These are phyloP conservation scores for Drosophila atroscutellata DNA, from an alignment of 2,888 invertebrate genomes.

Conservation along the genomic window DNA sequence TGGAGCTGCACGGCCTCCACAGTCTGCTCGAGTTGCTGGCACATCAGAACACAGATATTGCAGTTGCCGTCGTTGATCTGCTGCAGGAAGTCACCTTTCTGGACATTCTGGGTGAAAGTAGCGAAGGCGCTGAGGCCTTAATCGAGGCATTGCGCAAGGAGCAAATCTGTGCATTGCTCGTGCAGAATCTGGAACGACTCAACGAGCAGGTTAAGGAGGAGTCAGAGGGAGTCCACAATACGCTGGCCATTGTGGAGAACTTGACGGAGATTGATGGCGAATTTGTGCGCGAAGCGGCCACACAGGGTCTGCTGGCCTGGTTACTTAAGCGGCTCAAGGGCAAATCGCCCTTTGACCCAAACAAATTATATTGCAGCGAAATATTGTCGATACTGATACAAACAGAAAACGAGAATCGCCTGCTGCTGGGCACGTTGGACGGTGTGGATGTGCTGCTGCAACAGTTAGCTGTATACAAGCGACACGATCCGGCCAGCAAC, in stretches of 20 bases:
- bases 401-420: slow-evolving; percentile 92
- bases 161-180: slow-evolving; percentile 94
- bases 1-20: slow-evolving; percentile 94
- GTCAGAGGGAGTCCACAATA: slow-evolving; percentile 97
- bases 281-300: slow-evolving; percentile 92
- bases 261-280: slow-evolving; percentile 95
- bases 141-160: slow-evolving; percentile 95
- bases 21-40: slow-evolving; percentile 96
- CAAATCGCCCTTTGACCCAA: slow-evolving; percentile 96
- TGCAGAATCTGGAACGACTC: slow-evolving; percentile 96
- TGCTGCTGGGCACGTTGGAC: slow-evolving; percentile 94
- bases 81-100: slow-evolving; percentile 97
- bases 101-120: slow-evolving; percentile 95
- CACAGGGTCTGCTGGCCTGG: slow-evolving; percentile 97
- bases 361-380: slow-evolving; percentile 98
- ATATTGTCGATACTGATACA: slow-evolving; percentile 97
- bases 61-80: slow-evolving; percentile 86
- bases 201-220: slow-evolving; percentile 98
- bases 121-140: slow-evolving; percentile 94
- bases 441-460: slow-evolving; percentile 97
- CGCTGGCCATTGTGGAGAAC: slow-evolving; percentile 96
- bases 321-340: slow-evolving; percentile 94
- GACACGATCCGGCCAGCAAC: slow-evolving; percentile 94
- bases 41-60: slow-evolving; percentile 95
- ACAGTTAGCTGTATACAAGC: slow-evolving; percentile 97